These are phyloP conservation scores for Characodon lateralis DNA, from an alignment of 2,797 vertebrate species.

Conservation along the genomic window DNA sequence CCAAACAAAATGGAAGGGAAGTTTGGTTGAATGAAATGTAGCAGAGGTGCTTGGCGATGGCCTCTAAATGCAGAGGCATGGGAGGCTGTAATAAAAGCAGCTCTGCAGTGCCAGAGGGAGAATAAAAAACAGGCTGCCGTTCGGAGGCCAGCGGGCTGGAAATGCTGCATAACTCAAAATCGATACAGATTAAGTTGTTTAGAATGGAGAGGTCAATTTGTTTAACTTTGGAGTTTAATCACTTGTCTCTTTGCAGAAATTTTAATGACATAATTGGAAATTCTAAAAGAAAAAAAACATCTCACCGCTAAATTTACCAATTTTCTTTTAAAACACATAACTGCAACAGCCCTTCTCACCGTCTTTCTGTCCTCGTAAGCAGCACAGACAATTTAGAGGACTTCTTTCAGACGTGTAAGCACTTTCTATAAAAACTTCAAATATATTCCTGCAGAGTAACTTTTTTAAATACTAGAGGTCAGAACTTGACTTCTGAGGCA, in stretches of 20 bases:
- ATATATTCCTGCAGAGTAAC: conserved; percentile 11
- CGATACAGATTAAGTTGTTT: conserved; percentile 76
- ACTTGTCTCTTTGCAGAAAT: conserved; percentile 45
- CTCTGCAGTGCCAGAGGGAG: conserved; percentile 45
- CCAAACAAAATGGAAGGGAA: conserved; percentile 63
- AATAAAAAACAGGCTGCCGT: conserved; percentile 58
- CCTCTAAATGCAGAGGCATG: conserved; percentile 56
- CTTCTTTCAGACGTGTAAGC: conserved; percentile 8
- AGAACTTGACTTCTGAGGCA: background rate
- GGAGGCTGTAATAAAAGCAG: conserved; percentile 67
- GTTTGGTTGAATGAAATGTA: conserved; percentile 58
- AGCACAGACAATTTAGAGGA: background rate
- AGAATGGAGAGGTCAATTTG: conserved; percentile 60
- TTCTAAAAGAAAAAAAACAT: conserved; percentile 33
- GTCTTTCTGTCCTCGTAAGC: conserved; percentile 10
- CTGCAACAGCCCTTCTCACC: background rate
- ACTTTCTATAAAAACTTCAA: conserved; percentile 16
- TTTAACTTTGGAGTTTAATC: conserved; percentile 69
- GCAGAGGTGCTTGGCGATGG: conserved; percentile 53
- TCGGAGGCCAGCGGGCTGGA: conserved; percentile 55
- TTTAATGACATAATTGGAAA: conserved; percentile 48
- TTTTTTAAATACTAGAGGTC: background rate
- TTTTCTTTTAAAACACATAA: conserved; percentile 18
- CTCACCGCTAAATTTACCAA: conserved; percentile 19
- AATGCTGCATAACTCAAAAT: conserved; percentile 65